Conservation (phyloP, 2,797 vertebrate species). For the Phalanger gymnotis region DNA sequence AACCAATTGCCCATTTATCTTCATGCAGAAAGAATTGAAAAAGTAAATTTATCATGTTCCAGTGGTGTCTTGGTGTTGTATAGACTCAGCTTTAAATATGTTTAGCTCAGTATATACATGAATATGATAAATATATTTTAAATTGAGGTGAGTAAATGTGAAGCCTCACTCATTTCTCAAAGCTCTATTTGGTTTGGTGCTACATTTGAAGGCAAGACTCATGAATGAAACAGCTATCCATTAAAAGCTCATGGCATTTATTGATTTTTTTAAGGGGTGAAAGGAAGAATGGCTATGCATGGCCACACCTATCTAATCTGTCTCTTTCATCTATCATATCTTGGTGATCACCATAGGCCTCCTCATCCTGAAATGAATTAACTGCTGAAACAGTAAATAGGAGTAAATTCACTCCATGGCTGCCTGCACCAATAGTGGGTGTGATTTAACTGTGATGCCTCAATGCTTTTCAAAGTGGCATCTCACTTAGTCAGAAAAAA, state of each 20-base stretch:
- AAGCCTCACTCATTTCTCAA: background rate
- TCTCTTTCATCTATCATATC: background rate
- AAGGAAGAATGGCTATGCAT: background rate
- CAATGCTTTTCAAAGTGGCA: conserved; percentile 77
- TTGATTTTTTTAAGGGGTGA: background rate
- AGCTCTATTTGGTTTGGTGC: background rate
- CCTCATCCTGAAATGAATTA: conserved; percentile 49
- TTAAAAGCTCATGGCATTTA: background rate
- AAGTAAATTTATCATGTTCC: background rate
- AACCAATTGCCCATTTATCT: background rate
- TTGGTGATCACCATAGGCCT: background rate
- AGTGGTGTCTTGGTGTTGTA: background rate
- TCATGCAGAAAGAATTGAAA: background rate
- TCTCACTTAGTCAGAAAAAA: conserved; percentile 79
- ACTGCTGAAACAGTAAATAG: conserved; percentile 36
- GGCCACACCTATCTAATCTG: background rate
- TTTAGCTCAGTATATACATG: background rate
- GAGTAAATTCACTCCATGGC: conserved; percentile 57
- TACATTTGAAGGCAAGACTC: background rate
- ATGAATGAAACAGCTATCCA: background rate
- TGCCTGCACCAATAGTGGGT: conserved; percentile 60
- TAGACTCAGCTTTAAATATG: background rate
- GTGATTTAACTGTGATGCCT: conserved; percentile 76
- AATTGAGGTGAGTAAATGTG: background rate
- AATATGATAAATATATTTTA: background rate